phyloP scores from a whole-genome alignment of 1,140 invertebrate species.

The Drosophila pectinifera region DNA sequence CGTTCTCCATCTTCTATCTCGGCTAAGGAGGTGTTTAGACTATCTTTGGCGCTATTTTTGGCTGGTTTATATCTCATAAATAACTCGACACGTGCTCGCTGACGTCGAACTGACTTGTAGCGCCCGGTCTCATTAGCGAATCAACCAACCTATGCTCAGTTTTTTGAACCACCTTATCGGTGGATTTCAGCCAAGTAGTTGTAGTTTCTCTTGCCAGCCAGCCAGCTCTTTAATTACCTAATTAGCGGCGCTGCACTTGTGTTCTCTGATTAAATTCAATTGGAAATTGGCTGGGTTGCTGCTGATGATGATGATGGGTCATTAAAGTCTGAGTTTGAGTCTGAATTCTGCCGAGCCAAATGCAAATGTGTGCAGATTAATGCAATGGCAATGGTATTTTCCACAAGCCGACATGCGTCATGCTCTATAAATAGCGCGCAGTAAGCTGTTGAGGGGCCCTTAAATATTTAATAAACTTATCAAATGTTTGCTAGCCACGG shows the following conservation, averaged over 20 bases:
- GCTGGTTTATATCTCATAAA: constrained; percentile 24
- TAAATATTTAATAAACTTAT: constrained; percentile 53
- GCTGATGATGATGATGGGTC: constrained; percentile 36
- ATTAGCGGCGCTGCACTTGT: constrained; percentile 27
- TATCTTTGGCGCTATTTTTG: constrained; percentile 31
- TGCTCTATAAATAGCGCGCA: constrained; percentile 27
- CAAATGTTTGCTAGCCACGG: constrained; percentile 35
- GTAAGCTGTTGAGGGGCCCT: constrained; percentile 5
- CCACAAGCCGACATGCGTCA: constrained; percentile 7
- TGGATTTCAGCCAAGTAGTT: constrained; percentile 19
- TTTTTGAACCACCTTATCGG: constrained; percentile 10
- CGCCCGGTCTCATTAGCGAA: background rate
- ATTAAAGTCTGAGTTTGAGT: constrained; percentile 37
- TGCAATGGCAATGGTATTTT: constrained; percentile 29
- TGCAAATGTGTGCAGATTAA: constrained; percentile 38
- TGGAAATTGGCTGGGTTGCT: constrained; percentile 24
- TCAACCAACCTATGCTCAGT: constrained; percentile 3
- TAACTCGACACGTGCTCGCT: constrained; percentile 44
- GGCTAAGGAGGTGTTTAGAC: constrained; percentile 23
- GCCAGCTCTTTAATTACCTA: constrained; percentile 36
- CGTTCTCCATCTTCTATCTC: constrained; percentile 24
- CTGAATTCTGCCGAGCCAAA: constrained; percentile 13
- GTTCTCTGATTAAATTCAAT: constrained; percentile 44
- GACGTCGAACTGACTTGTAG: constrained; percentile 24
- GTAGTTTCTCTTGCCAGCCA: background rate